These are phyloP conservation scores for Zelleria hepariella DNA, from an alignment of 2,888 invertebrate species.

Conservation along the genomic window DNA sequence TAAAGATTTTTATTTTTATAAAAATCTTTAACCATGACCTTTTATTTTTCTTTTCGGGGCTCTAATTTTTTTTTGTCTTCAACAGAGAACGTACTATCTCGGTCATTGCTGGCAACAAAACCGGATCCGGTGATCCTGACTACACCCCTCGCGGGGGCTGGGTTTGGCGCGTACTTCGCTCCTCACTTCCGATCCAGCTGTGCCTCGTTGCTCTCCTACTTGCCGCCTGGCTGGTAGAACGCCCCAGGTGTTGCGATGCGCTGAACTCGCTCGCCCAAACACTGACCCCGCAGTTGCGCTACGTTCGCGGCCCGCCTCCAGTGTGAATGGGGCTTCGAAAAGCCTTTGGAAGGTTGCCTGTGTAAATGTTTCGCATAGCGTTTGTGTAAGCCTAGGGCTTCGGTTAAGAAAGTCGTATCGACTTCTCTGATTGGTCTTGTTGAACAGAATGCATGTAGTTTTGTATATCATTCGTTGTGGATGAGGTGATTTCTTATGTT, in stretches of 20 bases:
- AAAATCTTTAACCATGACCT: not conserved
- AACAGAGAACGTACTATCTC: not conserved
- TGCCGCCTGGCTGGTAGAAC: slow-evolving; percentile 81
- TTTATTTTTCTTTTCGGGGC: not conserved
- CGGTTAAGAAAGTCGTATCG: not conserved
- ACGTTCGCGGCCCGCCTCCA: slow-evolving; percentile 87
- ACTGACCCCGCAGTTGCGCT: slow-evolving; percentile 84
- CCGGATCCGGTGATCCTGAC: slow-evolving; percentile 71
- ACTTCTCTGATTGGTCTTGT: not conserved
- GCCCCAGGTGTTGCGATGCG: slow-evolving; percentile 84
- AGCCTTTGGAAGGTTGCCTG: not conserved
- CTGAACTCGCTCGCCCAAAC: slow-evolving; percentile 83
- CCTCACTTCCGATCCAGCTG: slow-evolving; percentile 83
- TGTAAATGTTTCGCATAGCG: not conserved
- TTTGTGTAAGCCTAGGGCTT: not conserved
- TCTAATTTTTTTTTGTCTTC: not conserved
- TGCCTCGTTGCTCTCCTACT: slow-evolving; percentile 81
- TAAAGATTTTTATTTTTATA: no score
- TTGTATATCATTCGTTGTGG: not conserved
- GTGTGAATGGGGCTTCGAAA: slow-evolving; percentile 64
- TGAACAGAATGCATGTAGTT: not conserved
- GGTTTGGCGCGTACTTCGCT: slow-evolving; percentile 82
- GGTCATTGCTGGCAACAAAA: slow-evolving; percentile 51
- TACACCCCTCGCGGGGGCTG: slow-evolving; percentile 71
- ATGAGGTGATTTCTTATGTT: not conserved